Base-by-base conservation (phyloP, 2,797 vertebrate species). In the Dendrocincla fuliginosa region DNA sequence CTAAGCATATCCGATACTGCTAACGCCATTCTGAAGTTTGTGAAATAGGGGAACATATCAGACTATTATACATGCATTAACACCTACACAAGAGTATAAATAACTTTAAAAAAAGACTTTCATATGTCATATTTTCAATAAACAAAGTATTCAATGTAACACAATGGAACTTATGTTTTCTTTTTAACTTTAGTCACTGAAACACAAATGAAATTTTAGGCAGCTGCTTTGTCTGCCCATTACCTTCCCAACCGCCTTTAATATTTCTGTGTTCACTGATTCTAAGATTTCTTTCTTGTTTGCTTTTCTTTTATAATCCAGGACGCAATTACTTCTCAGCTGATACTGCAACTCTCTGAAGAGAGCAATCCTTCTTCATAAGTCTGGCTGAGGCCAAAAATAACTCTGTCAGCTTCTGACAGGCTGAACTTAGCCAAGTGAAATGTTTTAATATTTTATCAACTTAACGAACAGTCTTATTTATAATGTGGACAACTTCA, bases 381-480 rank as follows among this genome's bases (percentile, higher is more conserved):
- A 90, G 68, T 44, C 93, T 90, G 47, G 71, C 55, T 92, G 53
- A 92, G 49, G 91, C 88, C 91, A 93, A 88, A 97, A 97, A 96
- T 78, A 96, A 84, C 91, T 65, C 88, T 96, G 91, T 78, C 93
- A 96, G 70, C 71, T 96, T 97, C 69, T 96, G 92, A 96, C 84
- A 97, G 89, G 88, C 73, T 95, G 81, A 97, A 96, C 87, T 95
- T 94, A 96, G 91, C 90, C 79, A 93, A 92, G 79, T 89, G 73
- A 95, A 96, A 91, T 96, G 91, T 94, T 94, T 95, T 94, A 96
- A 90, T 86, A 88, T 95, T 96, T 92, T 88, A 96, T 77, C 96
- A 93, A 94, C 77, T 85, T 97, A 97, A 97, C 95, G 89, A 97
- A 92, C 63, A 95, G 67, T 89, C 95, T 88, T 96, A 97, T 95